A percentile compares a stretch with the other conserved stretches of the same genome.
phyloP scores from a whole-genome alignment of 2,113 vertebrate genomes.

The Indicator indicator region DNA sequence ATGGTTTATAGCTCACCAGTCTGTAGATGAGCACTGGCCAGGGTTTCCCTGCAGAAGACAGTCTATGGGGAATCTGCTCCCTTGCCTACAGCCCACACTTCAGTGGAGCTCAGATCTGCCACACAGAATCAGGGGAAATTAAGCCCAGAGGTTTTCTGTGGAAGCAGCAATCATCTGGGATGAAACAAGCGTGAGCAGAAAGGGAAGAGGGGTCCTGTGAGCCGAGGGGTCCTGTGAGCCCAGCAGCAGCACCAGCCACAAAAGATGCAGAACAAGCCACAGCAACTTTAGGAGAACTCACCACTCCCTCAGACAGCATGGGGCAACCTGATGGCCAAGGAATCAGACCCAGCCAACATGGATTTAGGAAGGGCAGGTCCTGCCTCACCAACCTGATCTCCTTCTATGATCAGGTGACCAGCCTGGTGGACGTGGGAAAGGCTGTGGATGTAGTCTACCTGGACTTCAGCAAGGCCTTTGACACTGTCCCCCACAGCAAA shows the following conservation, averaged over 20 bases:
- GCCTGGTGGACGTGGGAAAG: too few relatives aligned
- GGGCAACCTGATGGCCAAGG: not conserved
- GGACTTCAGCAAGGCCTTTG: too few relatives aligned
- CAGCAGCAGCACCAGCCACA: not conserved
- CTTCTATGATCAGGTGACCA: too few relatives aligned
- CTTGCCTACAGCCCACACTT: not conserved
- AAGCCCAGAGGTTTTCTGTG: not conserved
- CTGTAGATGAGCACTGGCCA: not conserved
- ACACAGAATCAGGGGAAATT: not conserved
- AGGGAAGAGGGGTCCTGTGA: not conserved
- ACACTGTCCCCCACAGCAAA: too few relatives aligned
- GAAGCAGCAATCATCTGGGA: not conserved
- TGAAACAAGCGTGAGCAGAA: fast-evolving
- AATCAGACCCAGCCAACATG: too few relatives aligned
- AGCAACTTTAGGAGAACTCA: not conserved
- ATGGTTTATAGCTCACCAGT: not conserved
- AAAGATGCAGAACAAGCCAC: not conserved
- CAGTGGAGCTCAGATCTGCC: not conserved
- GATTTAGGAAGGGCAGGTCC: too few relatives aligned
- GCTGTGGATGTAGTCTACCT: too few relatives aligned
- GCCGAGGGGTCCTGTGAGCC: not conserved
- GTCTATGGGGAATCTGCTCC: not conserved
- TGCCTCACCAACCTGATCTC: too few relatives aligned
- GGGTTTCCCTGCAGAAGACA: not conserved
- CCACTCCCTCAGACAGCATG: not conserved